Percentiles rank a stretch among this genome's conserved stretches.
Evolutionary conservation across 2,113 vertebrate species (phyloP).

Genomic region (Phalacrocorax aristotelis): DNA sequence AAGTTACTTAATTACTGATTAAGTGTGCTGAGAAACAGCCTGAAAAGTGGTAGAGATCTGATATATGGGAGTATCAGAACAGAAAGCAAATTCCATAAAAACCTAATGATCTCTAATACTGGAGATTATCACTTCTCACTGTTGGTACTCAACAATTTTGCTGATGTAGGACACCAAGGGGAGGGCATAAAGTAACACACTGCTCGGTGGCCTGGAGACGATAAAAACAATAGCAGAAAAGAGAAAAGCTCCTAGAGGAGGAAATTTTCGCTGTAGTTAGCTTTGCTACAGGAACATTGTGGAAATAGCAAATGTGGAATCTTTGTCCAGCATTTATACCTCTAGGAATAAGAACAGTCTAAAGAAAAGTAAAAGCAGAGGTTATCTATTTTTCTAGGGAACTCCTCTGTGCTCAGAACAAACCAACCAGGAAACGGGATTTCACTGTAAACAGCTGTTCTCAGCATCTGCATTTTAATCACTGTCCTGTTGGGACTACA

Average conservation of each 20-base stretch:
- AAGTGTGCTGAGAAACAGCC: neutral
- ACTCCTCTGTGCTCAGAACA: neutral
- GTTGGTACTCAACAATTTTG: neutral
- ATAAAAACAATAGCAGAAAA: neutral
- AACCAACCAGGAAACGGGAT: neutral
- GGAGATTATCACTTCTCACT: neutral
- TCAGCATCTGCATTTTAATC: neutral
- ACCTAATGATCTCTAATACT: neutral
- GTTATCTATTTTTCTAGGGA: neutral
- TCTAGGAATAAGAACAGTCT: neutral
- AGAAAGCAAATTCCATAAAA: neutral
- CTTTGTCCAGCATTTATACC: neutral
- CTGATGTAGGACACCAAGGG: neutral
- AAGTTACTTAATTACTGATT: neutral
- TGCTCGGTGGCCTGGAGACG: neutral
- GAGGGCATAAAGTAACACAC: neutral
- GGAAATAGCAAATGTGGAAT: neutral
- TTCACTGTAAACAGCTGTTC: constrained; percentile 21
- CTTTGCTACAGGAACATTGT: neutral
- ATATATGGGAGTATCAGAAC: neutral
- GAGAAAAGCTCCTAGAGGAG: neutral
- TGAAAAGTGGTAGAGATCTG: neutral
- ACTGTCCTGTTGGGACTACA: neutral
- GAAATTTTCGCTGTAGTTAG: neutral
- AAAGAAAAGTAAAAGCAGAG: neutral